Conservation (phyloP, 2,113 vertebrate species). For the Trematocara nigrifrons region DNA sequence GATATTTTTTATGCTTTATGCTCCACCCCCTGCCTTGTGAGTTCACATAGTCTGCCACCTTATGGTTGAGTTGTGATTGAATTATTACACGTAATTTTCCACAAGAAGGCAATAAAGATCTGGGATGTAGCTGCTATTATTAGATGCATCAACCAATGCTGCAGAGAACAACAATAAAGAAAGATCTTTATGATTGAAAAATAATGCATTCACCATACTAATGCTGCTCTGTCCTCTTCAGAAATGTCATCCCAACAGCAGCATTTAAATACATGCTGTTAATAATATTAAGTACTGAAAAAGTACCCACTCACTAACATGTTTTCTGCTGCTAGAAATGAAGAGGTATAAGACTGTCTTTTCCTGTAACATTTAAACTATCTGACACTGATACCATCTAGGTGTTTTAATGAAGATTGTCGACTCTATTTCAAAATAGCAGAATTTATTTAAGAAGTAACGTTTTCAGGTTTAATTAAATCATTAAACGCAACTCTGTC, state of each 20-base stretch:
- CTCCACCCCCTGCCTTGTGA: neutral
- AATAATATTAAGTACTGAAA: neutral
- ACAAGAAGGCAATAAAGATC: neutral
- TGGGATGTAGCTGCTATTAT: neutral
- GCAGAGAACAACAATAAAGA: neutral
- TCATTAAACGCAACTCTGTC: neutral
- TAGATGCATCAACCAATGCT: neutral
- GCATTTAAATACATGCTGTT: neutral
- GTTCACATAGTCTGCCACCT: neutral
- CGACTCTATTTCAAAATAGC: neutral
- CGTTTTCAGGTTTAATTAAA: neutral
- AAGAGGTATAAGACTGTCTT: neutral
- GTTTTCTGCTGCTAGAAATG: neutral
- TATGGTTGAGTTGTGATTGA: neutral
- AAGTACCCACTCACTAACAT: neutral
- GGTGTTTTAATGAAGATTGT: neutral
- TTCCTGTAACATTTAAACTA: neutral
- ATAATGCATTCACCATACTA: neutral
- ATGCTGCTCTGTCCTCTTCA: neutral
- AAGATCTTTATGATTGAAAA: neutral
- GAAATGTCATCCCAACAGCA: neutral
- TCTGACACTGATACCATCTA: neutral
- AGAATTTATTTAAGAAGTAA: neutral
- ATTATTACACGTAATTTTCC: neutral
- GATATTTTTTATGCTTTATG: too few relatives aligned